These are phyloP conservation scores for Brenthis daphne DNA, from an alignment of 2,888 invertebrate genomes.

Conservation along the genomic window DNA sequence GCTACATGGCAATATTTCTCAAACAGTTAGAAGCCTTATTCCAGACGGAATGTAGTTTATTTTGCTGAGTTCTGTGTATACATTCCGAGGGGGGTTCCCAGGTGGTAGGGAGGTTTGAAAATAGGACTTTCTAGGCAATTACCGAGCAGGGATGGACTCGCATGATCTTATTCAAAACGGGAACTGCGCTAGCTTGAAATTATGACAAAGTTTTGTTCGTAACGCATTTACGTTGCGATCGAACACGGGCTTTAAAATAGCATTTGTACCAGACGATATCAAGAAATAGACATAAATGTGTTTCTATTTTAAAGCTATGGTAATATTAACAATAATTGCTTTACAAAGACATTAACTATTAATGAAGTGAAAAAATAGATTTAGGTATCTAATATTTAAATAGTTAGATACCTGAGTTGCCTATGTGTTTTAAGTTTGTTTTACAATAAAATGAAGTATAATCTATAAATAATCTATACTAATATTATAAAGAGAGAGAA, in stretches of 20 bases:
- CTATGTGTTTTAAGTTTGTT: too few relatives aligned
- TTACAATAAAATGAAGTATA: too few relatives aligned
- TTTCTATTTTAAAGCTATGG: not conserved
- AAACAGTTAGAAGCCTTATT: slow-evolving; percentile 21
- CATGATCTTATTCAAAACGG: slow-evolving; percentile 46
- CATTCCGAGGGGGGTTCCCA: slow-evolving; percentile 35
- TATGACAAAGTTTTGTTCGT: slow-evolving; percentile 37
- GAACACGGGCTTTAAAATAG: slow-evolving; percentile 17
- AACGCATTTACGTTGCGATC: slow-evolving; percentile 31
- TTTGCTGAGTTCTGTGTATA: slow-evolving; percentile 17
- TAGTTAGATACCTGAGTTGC: too few relatives aligned
- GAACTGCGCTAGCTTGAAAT: slow-evolving; percentile 34
- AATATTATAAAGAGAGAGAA: too few relatives aligned
- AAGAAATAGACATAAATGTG: not conserved
- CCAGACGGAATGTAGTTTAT: not conserved
- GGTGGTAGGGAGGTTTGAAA: slow-evolving; percentile 45
- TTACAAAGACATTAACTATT: too few relatives aligned
- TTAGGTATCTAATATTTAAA: too few relatives aligned
- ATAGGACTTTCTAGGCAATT: slow-evolving; percentile 75
- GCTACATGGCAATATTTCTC: slow-evolving; percentile 3
- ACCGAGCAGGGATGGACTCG: slow-evolving; percentile 57
- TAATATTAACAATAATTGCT: too few relatives aligned
- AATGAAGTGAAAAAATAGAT: too few relatives aligned
- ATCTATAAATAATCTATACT: too few relatives aligned
- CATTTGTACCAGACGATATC: slow-evolving; percentile 3